These are phyloP conservation scores for Leptopilina myrica DNA, from an alignment of 2,888 invertebrate genomes.

Conservation along the genomic window DNA sequence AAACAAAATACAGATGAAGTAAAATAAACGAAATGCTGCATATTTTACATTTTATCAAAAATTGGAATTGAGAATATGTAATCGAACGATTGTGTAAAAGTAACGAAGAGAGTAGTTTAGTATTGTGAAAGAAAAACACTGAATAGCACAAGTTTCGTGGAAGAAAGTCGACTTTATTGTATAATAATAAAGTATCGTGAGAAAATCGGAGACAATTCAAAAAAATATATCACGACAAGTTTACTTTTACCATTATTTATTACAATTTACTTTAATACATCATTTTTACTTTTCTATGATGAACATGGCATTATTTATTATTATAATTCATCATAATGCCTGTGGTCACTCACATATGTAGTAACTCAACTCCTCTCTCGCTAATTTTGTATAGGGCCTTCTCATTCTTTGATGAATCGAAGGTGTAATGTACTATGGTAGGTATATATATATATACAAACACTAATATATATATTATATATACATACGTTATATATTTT, in stretches of 20 bases:
- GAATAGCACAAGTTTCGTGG: not conserved
- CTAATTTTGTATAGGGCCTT: slow-evolving; percentile 71
- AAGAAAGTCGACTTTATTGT: slow-evolving; percentile 22
- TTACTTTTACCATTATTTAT: not conserved
- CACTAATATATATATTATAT: no score
- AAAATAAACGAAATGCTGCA: no score
- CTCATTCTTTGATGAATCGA: slow-evolving; percentile 63
- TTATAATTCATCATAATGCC: slow-evolving; percentile 51
- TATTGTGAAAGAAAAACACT: not conserved
- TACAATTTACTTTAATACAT: slow-evolving; percentile 14
- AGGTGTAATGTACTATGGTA: slow-evolving; percentile 13
- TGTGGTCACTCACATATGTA: slow-evolving; percentile 18
- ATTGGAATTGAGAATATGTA: not conserved
- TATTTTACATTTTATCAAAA: not conserved
- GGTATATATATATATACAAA: no score
- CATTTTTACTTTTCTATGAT: slow-evolving; percentile 8
- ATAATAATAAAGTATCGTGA: slow-evolving; percentile 4
- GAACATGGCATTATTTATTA: slow-evolving; percentile 20
- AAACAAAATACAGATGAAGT: not conserved
- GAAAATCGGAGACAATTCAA: not conserved
- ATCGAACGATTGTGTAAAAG: not conserved
- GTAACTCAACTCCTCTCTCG: slow-evolving; percentile 49
- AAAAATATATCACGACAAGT: not conserved
- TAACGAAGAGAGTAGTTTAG: not conserved
- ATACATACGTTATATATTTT: no score